phyloP scores from a whole-genome alignment of 53 echinoderm and acorn worm genomes.

The Temnopleurus reevesii region DNA sequence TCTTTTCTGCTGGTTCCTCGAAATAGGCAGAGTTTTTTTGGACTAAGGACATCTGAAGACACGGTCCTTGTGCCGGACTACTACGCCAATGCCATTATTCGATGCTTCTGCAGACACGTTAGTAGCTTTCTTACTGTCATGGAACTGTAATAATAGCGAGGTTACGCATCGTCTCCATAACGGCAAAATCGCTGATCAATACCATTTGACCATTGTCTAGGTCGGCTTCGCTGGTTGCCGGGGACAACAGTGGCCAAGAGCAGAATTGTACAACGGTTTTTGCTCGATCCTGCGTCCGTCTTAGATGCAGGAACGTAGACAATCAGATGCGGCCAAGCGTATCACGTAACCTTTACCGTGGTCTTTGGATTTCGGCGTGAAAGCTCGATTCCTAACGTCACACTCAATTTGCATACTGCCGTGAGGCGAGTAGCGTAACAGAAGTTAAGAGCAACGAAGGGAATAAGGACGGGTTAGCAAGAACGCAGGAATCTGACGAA shows the following conservation, averaged over 20 bases:
- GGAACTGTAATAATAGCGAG: no score
- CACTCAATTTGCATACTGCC: no score
- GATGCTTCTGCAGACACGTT: background rate
- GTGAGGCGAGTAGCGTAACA: no score
- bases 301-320: no score
- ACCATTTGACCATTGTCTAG: background rate
- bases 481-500: no score
- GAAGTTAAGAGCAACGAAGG: no score
- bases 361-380: no score
- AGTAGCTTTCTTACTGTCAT: slow-evolving; percentile 26
- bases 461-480: no score
- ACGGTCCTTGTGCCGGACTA: background rate
- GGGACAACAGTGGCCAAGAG: slow-evolving; percentile 23
- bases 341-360: no score
- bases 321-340: no score
- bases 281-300: no score
- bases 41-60: background rate
- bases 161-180: slow-evolving; percentile 40
- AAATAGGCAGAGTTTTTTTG: slow-evolving; percentile 18
- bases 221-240: background rate
- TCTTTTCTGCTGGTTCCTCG: background rate
- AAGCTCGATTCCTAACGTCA: no score
- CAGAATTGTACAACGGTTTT: slow-evolving; percentile 45
- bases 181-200: background rate
- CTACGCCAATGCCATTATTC: background rate